Conservation (phyloP, 2,113 vertebrate genomes). For the Tyrannus savana region DNA sequence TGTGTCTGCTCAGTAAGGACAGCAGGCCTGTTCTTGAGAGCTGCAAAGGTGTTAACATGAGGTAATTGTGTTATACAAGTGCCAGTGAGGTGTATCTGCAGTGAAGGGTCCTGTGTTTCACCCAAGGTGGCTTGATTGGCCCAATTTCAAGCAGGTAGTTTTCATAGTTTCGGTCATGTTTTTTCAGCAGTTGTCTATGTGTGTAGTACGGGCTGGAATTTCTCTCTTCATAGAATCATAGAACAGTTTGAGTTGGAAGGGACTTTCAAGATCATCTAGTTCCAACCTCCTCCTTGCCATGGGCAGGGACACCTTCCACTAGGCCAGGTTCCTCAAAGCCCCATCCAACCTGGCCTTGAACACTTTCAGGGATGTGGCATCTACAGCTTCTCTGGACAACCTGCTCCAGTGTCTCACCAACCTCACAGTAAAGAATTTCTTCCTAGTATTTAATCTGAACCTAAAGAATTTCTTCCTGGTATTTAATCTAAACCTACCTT, state of each 20-base stretch:
- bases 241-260: background rate
- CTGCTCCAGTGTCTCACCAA: rapidly evolving
- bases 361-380: background rate
- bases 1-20: background rate
- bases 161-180: background rate
- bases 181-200: background rate
- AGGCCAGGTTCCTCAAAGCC: background rate
- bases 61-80: background rate
- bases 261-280: background rate
- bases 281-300: background rate
- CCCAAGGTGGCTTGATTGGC: background rate
- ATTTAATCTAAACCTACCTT: background rate
- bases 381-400: background rate
- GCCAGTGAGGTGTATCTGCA: background rate
- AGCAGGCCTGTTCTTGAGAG: background rate
- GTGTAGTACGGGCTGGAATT: background rate
- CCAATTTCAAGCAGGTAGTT: background rate
- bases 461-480: background rate
- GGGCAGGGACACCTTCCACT: background rate
- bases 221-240: background rate
- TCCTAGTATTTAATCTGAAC: background rate
- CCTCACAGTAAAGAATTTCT: background rate
- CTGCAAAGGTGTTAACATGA: background rate
- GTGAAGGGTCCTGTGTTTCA: background rate
- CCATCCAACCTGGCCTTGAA: background rate